A percentile compares a stretch with the other conserved stretches of the same genome.
Evolutionary conservation across 2,888 invertebrate species (phyloP).

Genomic region (Drosophila nr. perissopoda): DNA sequence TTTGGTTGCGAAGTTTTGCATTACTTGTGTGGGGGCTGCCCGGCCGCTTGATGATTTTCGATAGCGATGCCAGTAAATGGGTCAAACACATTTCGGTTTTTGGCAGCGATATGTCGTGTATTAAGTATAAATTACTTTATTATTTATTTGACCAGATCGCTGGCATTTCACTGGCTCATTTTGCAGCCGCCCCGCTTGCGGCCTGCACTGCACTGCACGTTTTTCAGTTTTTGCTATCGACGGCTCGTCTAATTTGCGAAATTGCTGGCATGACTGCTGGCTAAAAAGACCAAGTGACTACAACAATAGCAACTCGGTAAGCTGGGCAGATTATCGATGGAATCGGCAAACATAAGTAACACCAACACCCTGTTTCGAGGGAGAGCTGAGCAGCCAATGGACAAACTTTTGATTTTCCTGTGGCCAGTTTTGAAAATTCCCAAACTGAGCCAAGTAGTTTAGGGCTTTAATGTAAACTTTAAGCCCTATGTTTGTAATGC

Average conservation of each 20-base stretch:
- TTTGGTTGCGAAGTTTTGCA: conserved; percentile 1
- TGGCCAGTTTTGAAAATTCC: neutral
- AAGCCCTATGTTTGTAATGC: neutral
- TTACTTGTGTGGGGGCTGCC: conserved; percentile 33
- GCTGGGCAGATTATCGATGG: conserved; percentile 27
- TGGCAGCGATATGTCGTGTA: conserved; percentile 63
- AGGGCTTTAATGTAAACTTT: neutral
- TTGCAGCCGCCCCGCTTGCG: conserved; percentile 4
- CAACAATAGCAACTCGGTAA: conserved; percentile 7
- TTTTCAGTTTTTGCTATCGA: conserved; percentile 20
- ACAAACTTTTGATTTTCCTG: neutral
- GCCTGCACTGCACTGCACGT: conserved; percentile 4
- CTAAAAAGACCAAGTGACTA: conserved; percentile 14
- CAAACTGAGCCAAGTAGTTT: neutral
- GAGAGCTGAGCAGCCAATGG: neutral
- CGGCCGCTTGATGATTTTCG: conserved; percentile 48
- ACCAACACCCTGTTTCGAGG: conserved; percentile 11
- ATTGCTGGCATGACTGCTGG: conserved; percentile 37
- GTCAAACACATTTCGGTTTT: conserved; percentile 58
- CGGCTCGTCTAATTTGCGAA: conserved; percentile 56
- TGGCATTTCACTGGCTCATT: conserved; percentile 7
- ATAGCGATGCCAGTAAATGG: conserved; percentile 58
- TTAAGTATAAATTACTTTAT: conserved; percentile 70
- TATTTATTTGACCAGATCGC: conserved; percentile 60
- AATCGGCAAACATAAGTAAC: conserved; percentile 31